Evolutionary conservation across 2,797 vertebrate genomes (phyloP).

Genomic region (Gymnoscopelus braueri): DNA sequence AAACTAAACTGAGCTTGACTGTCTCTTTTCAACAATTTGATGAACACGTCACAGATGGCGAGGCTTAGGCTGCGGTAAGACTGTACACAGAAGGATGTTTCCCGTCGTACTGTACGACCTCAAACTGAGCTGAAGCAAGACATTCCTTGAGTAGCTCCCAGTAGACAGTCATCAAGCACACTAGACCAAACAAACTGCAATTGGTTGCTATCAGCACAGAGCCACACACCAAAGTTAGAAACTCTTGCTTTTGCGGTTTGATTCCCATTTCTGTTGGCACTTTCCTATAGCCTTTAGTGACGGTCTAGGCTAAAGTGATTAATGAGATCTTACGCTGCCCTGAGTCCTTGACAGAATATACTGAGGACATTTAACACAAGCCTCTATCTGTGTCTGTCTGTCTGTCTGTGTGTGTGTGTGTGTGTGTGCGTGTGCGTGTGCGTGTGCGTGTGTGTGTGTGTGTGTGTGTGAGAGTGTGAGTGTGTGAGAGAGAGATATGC

Average conservation of each 20-base stretch:
- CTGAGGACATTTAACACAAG: slow-evolving; percentile 40
- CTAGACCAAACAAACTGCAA: slow-evolving; percentile 40
- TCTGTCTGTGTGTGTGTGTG: no score
- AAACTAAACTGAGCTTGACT: slow-evolving; percentile 40
- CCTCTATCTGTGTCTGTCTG: neutral
- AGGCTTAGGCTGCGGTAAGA: slow-evolving; percentile 23
- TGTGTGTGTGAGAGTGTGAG: no score
- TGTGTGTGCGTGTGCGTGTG: no score
- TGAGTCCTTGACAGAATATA: slow-evolving; percentile 40
- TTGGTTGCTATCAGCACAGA: slow-evolving; percentile 22
- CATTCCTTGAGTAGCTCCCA: slow-evolving; percentile 41
- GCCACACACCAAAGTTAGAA: slow-evolving; percentile 24
- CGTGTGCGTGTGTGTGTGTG: no score
- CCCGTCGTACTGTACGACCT: neutral
- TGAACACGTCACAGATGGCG: slow-evolving; percentile 21
- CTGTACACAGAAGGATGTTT: slow-evolving; percentile 9
- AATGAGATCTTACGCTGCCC: slow-evolving; percentile 59
- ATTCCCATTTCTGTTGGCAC: slow-evolving; percentile 53
- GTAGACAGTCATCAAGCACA: slow-evolving; percentile 28
- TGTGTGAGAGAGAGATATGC: no score
- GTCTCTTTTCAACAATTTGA: slow-evolving; percentile 15
- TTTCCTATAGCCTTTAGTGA: slow-evolving; percentile 45
- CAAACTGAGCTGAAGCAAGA: slow-evolving; percentile 51
- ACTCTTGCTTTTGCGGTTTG: slow-evolving; percentile 47
- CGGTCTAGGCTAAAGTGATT: slow-evolving; percentile 49